Evolutionary conservation across 2,113 vertebrate genomes (phyloP).

Genomic region (Petrocephalus microphthalmus): DNA sequence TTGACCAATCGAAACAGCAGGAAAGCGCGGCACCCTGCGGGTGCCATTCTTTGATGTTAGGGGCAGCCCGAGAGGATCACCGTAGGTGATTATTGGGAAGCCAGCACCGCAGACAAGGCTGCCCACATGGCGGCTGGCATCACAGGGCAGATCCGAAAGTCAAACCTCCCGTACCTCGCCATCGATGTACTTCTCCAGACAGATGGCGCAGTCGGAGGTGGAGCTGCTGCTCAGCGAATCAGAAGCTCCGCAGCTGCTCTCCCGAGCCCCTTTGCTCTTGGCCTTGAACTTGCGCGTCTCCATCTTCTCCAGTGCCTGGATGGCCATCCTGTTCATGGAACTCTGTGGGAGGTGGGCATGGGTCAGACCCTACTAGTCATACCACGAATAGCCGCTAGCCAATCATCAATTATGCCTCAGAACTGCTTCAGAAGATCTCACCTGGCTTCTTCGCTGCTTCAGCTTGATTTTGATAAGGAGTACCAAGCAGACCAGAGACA

Average conservation of each 20-base stretch:
- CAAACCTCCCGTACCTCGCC: constrained; percentile 76
- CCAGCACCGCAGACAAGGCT: background rate
- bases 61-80: background rate
- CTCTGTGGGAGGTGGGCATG: constrained; percentile 57
- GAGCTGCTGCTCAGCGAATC: constrained; percentile 94
- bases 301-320: constrained; percentile 97
- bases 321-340: constrained; percentile 95
- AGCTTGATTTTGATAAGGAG: constrained; percentile 98
- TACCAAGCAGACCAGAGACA: constrained; percentile 93
- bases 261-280: constrained; percentile 79
- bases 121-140: background rate
- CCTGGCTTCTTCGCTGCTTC: constrained; percentile 94
- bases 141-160: background rate
- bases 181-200: constrained; percentile 95
- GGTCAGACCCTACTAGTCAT: background rate
- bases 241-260: constrained; percentile 78
- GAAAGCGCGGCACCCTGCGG: background rate
- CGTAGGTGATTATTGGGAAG: background rate
- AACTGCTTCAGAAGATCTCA: constrained; percentile 40
- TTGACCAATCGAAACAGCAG: background rate
- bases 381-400: background rate
- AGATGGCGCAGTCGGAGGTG: constrained; percentile 97
- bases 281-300: constrained; percentile 96
- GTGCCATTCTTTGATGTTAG: background rate
- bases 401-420: background rate